phyloP scores from a whole-genome alignment of 92 coral and sea anemone species.

The Paragorgia papillata region DNA sequence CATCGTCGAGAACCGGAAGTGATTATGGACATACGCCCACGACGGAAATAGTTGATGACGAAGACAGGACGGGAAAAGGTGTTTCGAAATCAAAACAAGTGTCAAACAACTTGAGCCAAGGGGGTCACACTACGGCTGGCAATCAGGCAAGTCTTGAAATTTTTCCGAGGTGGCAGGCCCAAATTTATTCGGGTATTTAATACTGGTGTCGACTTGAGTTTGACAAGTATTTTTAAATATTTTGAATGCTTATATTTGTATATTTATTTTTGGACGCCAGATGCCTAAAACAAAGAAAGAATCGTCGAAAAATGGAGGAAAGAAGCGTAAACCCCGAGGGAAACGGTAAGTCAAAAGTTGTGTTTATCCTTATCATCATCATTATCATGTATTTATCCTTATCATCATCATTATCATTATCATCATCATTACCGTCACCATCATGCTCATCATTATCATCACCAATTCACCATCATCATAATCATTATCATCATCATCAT shows the following conservation, averaged over 20 bases:
- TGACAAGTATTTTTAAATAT: background rate
- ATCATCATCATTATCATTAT: no score
- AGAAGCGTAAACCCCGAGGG: background rate
- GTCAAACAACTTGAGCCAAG: constrained; percentile 52
- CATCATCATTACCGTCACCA: no score
- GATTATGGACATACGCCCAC: constrained; percentile 12
- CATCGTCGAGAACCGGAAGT: constrained; percentile 34
- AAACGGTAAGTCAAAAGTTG: constrained; percentile 5
- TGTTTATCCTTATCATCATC: background rate
- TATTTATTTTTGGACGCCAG: background rate
- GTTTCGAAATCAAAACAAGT: background rate
- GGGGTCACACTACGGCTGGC: constrained; percentile 45
- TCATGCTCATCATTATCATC: no score
- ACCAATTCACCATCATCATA: no score
- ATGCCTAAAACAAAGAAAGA: constrained; percentile 18
- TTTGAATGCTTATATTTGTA: background rate
- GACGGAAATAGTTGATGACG: background rate
- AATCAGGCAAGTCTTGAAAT: constrained; percentile 66
- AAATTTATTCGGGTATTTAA: no score
- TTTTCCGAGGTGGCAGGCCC: no score
- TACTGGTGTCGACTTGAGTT: no score
- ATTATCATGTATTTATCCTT: no score
- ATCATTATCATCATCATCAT: no score
- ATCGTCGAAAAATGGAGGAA: background rate
- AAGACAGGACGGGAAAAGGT: background rate